These are phyloP conservation scores for Morone chrysops DNA, from an alignment of 2,113 vertebrate genomes.

Conservation along the genomic window DNA sequence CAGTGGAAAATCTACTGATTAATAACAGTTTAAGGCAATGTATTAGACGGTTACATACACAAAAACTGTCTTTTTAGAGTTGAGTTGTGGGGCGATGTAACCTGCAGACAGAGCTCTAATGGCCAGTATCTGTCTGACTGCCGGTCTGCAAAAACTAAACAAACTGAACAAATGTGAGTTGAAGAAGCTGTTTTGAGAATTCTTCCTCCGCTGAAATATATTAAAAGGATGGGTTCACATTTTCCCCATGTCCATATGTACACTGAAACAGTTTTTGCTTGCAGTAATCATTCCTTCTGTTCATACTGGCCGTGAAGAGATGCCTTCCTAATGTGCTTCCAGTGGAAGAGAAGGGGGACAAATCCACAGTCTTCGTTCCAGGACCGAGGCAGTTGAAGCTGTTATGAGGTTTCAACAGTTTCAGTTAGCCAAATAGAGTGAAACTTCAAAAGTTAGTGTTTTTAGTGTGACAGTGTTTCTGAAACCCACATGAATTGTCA, in stretches of 20 bases:
- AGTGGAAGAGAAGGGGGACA: not conserved
- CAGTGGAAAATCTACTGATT: not conserved
- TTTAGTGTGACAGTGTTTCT: not conserved
- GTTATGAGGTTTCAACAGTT: not conserved
- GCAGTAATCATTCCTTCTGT: not conserved
- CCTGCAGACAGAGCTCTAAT: slow-evolving; percentile 1
- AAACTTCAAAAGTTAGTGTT: not conserved
- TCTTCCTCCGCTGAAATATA: too few relatives aligned
- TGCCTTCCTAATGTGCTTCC: not conserved
- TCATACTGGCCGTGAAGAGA: not conserved
- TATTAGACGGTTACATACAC: not conserved
- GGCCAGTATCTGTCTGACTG: not conserved
- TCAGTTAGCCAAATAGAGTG: not conserved
- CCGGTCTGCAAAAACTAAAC: too few relatives aligned
- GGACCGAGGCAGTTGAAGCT: not conserved
- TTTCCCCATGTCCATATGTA: not conserved
- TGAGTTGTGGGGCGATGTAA: not conserved
- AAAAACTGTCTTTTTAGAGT: not conserved
- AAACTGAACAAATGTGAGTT: too few relatives aligned
- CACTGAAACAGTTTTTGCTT: not conserved
- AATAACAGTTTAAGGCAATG: slow-evolving; percentile 72
- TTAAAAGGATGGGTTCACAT: too few relatives aligned
- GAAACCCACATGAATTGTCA: not conserved
- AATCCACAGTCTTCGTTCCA: not conserved
- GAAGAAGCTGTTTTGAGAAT: too few relatives aligned